These are phyloP conservation scores for Notechis scutatus DNA, from an alignment of 2,113 vertebrate genomes.

Conservation along the genomic window DNA sequence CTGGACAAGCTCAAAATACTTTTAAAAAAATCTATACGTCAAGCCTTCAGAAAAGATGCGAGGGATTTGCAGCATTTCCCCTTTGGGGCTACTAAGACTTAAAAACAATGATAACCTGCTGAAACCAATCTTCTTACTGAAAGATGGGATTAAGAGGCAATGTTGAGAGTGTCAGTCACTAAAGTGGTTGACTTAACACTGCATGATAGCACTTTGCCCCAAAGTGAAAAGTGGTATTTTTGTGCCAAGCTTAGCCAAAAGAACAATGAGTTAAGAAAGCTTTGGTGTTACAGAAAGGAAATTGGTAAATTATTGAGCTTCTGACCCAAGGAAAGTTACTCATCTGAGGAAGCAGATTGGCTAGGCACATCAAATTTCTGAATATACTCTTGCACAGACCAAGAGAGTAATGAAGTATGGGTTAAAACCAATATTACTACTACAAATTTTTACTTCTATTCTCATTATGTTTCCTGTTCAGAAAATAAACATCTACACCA, in stretches of 20 bases:
- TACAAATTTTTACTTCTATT: background rate
- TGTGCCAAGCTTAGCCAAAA: background rate
- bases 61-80: constrained; percentile 27
- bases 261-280: constrained; percentile 8
- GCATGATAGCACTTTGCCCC: background rate
- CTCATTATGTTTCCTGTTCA: background rate
- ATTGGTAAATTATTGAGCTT: background rate
- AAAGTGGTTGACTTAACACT: constrained; percentile 30
- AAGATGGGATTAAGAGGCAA: constrained; percentile 47
- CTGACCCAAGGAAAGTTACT: background rate
- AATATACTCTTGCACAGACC: too few species aligned
- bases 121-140: constrained; percentile 34
- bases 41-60: background rate
- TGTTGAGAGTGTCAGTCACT: constrained; percentile 35
- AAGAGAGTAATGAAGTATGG: background rate
- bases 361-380: background rate
- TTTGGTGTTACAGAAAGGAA: background rate
- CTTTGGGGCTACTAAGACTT: constrained; percentile 34
- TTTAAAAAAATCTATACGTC: constrained; percentile 26
- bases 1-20: background rate
- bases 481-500: background rate
- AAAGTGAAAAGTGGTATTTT: constrained; percentile 25
- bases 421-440: background rate
- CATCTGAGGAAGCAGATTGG: background rate
- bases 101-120: constrained; percentile 41